Percentiles rank a stretch among this genome's conserved stretches.
Evolutionary conservation across 2,888 invertebrate species (phyloP).

Genomic region (Craniophora ligustri): DNA sequence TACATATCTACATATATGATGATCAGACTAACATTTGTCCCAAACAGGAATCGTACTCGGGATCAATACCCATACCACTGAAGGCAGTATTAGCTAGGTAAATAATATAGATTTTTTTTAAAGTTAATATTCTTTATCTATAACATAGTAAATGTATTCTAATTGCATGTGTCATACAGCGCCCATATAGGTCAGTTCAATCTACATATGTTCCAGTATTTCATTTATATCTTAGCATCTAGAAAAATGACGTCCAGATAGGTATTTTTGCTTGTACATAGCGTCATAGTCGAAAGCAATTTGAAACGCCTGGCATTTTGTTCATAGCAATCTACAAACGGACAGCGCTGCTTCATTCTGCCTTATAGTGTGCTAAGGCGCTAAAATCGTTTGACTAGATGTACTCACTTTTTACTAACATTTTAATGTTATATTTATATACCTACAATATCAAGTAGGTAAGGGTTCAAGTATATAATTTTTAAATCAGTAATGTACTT

Average conservation of each 20-base stretch:
- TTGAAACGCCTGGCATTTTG: constrained; percentile 55
- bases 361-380: constrained; percentile 36
- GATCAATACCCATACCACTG: too few species aligned
- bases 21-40: too few species aligned
- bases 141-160: too few species aligned
- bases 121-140: too few species aligned
- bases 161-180: neutral
- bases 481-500: too few species aligned
- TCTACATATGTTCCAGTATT: constrained; percentile 8
- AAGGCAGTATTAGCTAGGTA: too few species aligned
- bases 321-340: constrained; percentile 58
- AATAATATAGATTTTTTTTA: too few species aligned
- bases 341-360: constrained; percentile 35
- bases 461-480: too few species aligned
- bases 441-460: too few species aligned
- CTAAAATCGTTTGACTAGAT: constrained; percentile 37
- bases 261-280: constrained; percentile 35
- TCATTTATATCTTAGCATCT: constrained; percentile 21
- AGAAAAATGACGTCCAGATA: constrained; percentile 27
- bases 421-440: too few species aligned
- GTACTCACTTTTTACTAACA: neutral
- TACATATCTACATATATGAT: too few species aligned
- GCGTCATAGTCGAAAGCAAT: constrained; percentile 54
- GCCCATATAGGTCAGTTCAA: neutral
- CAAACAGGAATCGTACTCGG: too few species aligned